Conservation (phyloP, 2,888 invertebrate genomes). For the Macrophya alboannulata region DNA sequence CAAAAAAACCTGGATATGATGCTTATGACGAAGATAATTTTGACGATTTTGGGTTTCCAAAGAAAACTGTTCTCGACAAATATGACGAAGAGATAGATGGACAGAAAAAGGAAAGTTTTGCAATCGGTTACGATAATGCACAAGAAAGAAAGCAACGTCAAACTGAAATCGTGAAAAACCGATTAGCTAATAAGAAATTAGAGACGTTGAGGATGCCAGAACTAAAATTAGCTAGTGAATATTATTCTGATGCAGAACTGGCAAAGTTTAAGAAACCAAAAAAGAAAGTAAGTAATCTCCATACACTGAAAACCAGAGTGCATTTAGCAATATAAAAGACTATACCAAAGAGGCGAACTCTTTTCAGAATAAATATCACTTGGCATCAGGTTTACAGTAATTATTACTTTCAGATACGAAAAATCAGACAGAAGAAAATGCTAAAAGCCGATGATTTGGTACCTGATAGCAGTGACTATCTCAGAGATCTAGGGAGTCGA, state of each 20-base stretch:
- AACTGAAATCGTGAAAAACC: constrained; percentile 80
- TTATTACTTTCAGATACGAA: constrained; percentile 80
- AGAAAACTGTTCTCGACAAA: constrained; percentile 89
- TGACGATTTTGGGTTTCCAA: constrained; percentile 86
- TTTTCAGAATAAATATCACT: not conserved
- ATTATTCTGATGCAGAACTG: constrained; percentile 92
- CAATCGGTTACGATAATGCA: constrained; percentile 87
- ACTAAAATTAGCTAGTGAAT: constrained; percentile 91
- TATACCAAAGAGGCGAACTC: too few species aligned
- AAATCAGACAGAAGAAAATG: constrained; percentile 84
- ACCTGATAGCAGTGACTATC: constrained; percentile 77
- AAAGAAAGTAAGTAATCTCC: constrained; percentile 83
- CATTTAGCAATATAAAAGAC: not conserved
- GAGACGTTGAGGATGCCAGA: constrained; percentile 88
- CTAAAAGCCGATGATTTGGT: constrained; percentile 89
- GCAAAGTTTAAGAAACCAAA: constrained; percentile 93
- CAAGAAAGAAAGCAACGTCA: constrained; percentile 82
- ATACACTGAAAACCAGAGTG: not conserved
- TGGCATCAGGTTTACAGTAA: not conserved
- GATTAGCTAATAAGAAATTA: constrained; percentile 85
- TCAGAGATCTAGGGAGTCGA: constrained; percentile 78
- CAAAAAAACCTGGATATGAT: constrained; percentile 93
- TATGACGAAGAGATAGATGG: constrained; percentile 97
- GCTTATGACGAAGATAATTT: constrained; percentile 91
- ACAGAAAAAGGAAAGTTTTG: constrained; percentile 86